Evolutionary conservation across 2,113 vertebrate species (phyloP).

Genomic region (Pungitius pungitius): DNA sequence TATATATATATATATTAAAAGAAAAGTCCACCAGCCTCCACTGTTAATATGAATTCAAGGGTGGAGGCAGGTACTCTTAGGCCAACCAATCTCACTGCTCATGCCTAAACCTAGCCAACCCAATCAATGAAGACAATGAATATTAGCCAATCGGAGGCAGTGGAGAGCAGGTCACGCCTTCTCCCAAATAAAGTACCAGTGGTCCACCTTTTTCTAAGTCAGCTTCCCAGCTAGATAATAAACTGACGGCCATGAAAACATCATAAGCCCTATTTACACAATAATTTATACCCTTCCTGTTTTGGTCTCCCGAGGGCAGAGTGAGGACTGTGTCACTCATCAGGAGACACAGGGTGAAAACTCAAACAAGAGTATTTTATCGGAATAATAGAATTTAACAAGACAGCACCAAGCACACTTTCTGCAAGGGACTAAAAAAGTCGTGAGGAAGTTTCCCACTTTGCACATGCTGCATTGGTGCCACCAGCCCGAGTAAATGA

Average conservation of each 20-base stretch:
- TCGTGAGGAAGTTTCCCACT: conserved; percentile 21
- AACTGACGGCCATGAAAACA: conserved; percentile 14
- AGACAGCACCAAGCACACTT: neutral
- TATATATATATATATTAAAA: too few relatives aligned
- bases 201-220: neutral
- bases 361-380: neutral
- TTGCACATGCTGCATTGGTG: conserved; percentile 30
- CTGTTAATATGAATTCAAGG: neutral
- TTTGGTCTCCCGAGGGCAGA: neutral
- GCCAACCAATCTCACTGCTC: neutral
- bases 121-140: neutral
- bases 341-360: neutral
- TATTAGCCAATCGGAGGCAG: neutral
- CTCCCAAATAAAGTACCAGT: neutral
- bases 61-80: neutral
- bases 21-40: too few relatives aligned
- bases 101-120: neutral
- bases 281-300: conserved; percentile 20
- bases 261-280: conserved; percentile 24
- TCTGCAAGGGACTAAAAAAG: neutral
- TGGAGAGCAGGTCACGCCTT: neutral
- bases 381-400: neutral
- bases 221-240: conserved; percentile 5
- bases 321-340: conserved; percentile 4
- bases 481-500: conserved; percentile 40